Evolutionary conservation across 2,797 vertebrate species (phyloP), one percentile per base, ranked within the genome.

Genomic region (Sebastes taczanowskii): DNA sequence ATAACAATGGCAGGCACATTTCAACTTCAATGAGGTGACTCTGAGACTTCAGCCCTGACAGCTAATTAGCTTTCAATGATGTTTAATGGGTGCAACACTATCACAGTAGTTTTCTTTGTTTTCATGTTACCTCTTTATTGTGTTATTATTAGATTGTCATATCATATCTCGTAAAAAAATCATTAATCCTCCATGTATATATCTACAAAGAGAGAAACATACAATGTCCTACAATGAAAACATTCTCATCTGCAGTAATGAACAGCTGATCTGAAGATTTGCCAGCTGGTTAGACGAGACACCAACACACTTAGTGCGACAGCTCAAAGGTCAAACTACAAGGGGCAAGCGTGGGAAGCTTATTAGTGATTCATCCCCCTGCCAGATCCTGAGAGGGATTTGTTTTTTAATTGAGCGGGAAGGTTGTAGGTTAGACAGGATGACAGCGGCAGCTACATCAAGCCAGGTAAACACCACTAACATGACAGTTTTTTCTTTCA

Each of bases 311-410:
- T 46, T 27, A 25, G 20, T 64, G 71, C 3, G 2, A 72, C 23
- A 11, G 73, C 29, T 2, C 7, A 86, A 83, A 88, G 82, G 75
- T 86, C 85, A 86, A 68, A 77, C 74, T 71, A 53, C 34, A 67
- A 71, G 68, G 62, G 77, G 68, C 11, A 18, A 68, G 65, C 0
- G 55, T 46, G 62, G 65, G 75, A 42, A 27, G 80, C 67, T 71
- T 62, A 55, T 79, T 61, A 60, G 55, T 29, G n/a, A 67, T 46
- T 74, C 63, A 77, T 16, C 27, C 38, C 32, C 59, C 32, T 32
- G 59, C 25, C 64, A 69, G 34, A 30, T 72, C 71, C 42, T 27
- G 11, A 38, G 25, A 71, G 65, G 30, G 61, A 42, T 18, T 52
- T 14, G 13, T 58, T 20, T 34, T 16, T 59, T n/a, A 6, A 64